A percentile compares a stretch with the other conserved stretches of the same genome.
Conservation (phyloP, 2,797 vertebrate species). For the Channa striata region DNA sequence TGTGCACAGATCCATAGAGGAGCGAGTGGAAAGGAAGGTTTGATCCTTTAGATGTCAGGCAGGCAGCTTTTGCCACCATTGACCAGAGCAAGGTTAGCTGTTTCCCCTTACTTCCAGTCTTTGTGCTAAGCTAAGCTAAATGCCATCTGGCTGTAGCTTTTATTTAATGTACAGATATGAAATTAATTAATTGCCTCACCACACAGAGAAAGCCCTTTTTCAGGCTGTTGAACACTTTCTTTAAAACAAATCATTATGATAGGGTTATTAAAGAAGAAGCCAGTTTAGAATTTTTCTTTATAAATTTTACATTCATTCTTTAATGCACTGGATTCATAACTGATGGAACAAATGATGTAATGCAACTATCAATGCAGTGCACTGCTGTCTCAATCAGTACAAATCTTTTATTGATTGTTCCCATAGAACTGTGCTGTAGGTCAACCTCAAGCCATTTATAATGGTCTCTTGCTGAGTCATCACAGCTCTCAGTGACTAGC, state of each 20-base stretch:
- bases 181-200: background rate
- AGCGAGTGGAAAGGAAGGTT: too few relatives aligned
- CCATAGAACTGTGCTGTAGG: background rate
- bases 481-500: background rate
- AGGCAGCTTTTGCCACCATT: background rate
- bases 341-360: background rate
- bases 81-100: too few relatives aligned
- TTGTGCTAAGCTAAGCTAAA: too few relatives aligned
- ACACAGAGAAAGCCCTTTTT: background rate
- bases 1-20: too few relatives aligned
- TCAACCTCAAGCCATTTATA: conserved; percentile 4
- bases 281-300: too few relatives aligned
- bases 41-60: background rate
- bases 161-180: too few relatives aligned
- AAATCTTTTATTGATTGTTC: conserved; percentile 5
- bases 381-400: too few relatives aligned
- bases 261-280: background rate
- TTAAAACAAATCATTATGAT: background rate
- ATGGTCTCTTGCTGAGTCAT: background rate
- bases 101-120: too few relatives aligned
- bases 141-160: too few relatives aligned
- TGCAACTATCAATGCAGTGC: background rate
- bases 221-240: background rate
- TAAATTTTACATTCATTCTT: too few relatives aligned
- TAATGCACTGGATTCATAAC: background rate